Percentiles rank a stretch among this genome's conserved stretches.
phyloP scores from a whole-genome alignment of 92 coral and sea anemone species.

The Ricordea florida region DNA sequence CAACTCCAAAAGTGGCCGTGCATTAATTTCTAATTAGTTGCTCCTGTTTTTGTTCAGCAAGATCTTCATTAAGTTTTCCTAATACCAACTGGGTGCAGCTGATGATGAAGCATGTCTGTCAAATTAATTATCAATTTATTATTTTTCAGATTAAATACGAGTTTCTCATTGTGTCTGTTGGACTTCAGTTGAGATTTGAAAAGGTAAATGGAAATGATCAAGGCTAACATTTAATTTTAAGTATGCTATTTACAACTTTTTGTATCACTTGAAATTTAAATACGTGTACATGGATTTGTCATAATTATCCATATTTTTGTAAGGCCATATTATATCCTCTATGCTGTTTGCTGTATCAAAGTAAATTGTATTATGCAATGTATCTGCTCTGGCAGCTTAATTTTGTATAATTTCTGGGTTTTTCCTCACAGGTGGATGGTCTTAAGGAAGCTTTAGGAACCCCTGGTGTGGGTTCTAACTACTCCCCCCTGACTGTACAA shows the following conservation, averaged over 20 bases:
- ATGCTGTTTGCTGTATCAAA: too few species aligned
- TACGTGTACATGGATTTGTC: too few species aligned
- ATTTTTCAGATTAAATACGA: conserved; percentile 82
- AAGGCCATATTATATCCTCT: too few species aligned
- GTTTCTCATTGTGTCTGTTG: conserved; percentile 81
- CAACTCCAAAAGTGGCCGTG: too few species aligned
- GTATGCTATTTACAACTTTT: background rate
- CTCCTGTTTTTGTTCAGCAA: too few species aligned
- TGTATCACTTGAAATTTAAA: background rate
- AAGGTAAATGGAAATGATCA: conserved; percentile 53
- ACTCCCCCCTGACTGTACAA: conserved; percentile 79
- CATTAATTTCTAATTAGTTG: too few species aligned
- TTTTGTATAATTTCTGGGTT: background rate
- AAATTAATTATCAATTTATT: background rate
- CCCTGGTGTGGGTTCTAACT: conserved; percentile 89
- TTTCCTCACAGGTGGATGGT: conserved; percentile 70
- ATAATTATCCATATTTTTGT: too few species aligned
- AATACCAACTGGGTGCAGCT: background rate
- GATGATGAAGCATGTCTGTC: background rate
- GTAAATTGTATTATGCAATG: too few species aligned
- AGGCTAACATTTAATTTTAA: background rate
- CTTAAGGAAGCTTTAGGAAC: conserved; percentile 85
- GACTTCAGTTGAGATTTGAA: conserved; percentile 84
- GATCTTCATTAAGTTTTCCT: background rate
- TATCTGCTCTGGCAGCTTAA: too few species aligned